These are phyloP conservation scores for Delichon dasypus DNA, from an alignment of 2,797 vertebrate genomes.

Conservation along the genomic window DNA sequence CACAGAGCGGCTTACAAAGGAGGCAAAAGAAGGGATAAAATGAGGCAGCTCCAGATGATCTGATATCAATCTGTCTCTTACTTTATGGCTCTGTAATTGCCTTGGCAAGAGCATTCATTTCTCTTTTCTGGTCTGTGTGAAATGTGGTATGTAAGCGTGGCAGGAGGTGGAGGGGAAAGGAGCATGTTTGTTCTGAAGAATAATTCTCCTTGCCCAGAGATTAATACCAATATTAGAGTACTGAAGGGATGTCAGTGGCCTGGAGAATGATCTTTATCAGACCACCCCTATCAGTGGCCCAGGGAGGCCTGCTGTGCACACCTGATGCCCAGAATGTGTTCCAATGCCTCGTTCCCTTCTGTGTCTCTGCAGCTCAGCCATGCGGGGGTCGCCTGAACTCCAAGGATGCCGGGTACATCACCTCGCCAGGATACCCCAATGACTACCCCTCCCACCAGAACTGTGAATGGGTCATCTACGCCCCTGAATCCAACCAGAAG, in stretches of 20 bases:
- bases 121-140: constrained; percentile 58
- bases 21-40: constrained; percentile 52
- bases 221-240: constrained; percentile 19
- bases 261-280: constrained; percentile 38
- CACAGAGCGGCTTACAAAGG: constrained; percentile 20
- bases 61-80: constrained; percentile 49
- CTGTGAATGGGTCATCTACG: constrained; percentile 94
- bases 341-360: constrained; percentile 38
- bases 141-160: constrained; percentile 27
- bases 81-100: constrained; percentile 53
- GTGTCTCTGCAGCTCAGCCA: constrained; percentile 73
- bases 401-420: constrained; percentile 95
- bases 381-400: constrained; percentile 91
- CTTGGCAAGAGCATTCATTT: constrained; percentile 65
- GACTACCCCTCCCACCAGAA: constrained; percentile 97
- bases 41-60: constrained; percentile 14
- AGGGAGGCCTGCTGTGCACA: not conserved
- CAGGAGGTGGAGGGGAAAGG: not conserved
- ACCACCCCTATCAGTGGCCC: not conserved
- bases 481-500: constrained; percentile 92
- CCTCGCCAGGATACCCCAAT: constrained; percentile 95
- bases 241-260: constrained; percentile 25
- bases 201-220: constrained; percentile 62
- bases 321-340: constrained; percentile 5
- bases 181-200: constrained; percentile 15